Evolutionary conservation across 92 coral and sea anemone species (phyloP).

Genomic region (Anthopleura xanthogrammica): DNA sequence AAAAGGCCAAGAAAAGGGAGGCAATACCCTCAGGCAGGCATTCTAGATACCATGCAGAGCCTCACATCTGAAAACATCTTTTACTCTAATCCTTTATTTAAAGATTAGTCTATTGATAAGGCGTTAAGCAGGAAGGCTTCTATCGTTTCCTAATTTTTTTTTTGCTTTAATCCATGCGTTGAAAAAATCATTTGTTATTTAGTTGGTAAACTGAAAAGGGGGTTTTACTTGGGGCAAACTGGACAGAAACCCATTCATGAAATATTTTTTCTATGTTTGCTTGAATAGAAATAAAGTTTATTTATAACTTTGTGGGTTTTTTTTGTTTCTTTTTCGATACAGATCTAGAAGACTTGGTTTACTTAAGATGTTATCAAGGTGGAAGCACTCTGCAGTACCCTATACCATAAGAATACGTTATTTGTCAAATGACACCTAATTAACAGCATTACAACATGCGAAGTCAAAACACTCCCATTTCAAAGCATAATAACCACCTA

Average conservation of each 20-base stretch:
- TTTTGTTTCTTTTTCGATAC: not conserved
- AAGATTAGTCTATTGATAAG: not conserved
- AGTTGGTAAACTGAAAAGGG: not conserved
- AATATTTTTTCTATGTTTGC: not conserved
- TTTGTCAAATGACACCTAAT: not conserved
- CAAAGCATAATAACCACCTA: not conserved
- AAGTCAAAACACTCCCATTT: not conserved
- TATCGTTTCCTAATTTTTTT: not conserved
- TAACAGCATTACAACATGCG: not conserved
- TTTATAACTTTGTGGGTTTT: not conserved
- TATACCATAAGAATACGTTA: not conserved
- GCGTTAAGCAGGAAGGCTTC: not conserved
- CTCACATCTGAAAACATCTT: not conserved
- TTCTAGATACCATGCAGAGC: too few species aligned
- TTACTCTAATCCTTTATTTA: not conserved
- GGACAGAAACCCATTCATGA: not conserved
- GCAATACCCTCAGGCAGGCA: too few species aligned
- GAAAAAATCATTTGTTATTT: not conserved
- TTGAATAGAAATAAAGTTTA: not conserved
- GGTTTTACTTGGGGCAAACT: not conserved
- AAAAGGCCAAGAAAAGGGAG: too few species aligned
- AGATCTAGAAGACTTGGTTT: not conserved
- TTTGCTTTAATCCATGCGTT: not conserved
- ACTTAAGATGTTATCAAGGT: not conserved
- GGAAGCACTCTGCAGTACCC: not conserved